Base-by-base conservation (phyloP, 2,113 vertebrate genomes). In the Nyctibius bracteatus region DNA sequence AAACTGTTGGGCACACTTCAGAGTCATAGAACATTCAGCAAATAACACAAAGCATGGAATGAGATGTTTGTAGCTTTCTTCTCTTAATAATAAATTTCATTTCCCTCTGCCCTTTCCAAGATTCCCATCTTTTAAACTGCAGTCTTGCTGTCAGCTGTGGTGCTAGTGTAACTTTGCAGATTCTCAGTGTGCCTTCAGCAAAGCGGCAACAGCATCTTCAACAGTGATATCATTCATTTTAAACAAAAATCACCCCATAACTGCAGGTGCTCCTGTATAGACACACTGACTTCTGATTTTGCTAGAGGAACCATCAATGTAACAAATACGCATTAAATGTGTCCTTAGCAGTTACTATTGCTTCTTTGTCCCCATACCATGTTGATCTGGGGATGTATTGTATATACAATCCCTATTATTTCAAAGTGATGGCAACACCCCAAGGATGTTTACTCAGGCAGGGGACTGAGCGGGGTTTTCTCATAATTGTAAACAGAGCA, bases 401-500 rank as follows among this genome's bases (percentile, higher is more conserved):
- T 93, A 77, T 80, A 78, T 89, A 91, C 62, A 91, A 35, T 87
- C 70, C 41, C 70, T 88, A 89, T 97, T 96, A 58, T 94, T 87
- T 63, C 13, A 2, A 49, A 82, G 52, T 43, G 54, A 94, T 93
- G 93, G 92, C 93, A 96, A 94, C 96, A 86, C 74, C 94, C 90
- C 94, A 89, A 70, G 94, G 94, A 93, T 84, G 83, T 92, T 94
- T 90, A 96, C 86, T 78, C 47, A 61, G 87, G 78, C 49, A 88
- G 62, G 67, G 57, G 24, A 74, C 77, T 30, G 66, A 94, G 89
- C 52, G 68, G 30, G 66, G 72, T 55, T 88, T 93, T 97, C 91
- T 92, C 88, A 81, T 92, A 73, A 96, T 83, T 97, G 89, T 96
- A 97, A 97, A 96, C 87, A 96, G 58, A 91, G 59, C n/a, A 25